A percentile compares a stretch with the other conserved stretches of the same genome.
Evolutionary conservation across 2,888 invertebrate species (phyloP).

Genomic region (Hetaerina titia): DNA sequence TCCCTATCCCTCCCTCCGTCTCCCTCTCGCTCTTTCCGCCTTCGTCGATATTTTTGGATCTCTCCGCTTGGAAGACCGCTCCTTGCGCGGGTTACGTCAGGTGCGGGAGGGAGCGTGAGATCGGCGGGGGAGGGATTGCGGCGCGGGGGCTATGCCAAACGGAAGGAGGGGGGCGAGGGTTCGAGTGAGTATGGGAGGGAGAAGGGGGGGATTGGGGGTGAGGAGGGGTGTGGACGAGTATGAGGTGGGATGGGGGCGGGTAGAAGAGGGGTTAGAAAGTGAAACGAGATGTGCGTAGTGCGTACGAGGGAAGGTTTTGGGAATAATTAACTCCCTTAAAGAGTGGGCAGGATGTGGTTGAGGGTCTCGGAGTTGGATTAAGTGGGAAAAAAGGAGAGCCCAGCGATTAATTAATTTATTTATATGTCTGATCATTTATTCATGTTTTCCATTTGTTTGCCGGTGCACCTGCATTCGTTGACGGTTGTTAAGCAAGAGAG

Average conservation of each 20-base stretch:
- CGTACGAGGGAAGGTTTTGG: not conserved
- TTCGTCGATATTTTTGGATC: constrained; percentile 48
- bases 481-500: not conserved
- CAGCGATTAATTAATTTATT: not conserved
- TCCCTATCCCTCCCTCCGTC: not conserved
- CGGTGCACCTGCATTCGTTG: not conserved
- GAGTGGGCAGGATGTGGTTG: not conserved
- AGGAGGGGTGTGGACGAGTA: not conserved
- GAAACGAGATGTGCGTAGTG: not conserved
- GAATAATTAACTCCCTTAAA: constrained; percentile 28
- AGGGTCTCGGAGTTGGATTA: not conserved
- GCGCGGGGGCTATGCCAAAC: constrained; percentile 10
- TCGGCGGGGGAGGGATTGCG: not conserved
- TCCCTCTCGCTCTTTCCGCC: not conserved
- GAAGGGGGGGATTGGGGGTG: not conserved
- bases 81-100: constrained; percentile 38
- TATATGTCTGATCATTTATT: not conserved
- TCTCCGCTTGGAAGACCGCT: not conserved
- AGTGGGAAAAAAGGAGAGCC: not conserved
- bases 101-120: not conserved
- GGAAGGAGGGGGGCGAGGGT: not conserved
- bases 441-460: not conserved
- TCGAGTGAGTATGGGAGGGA: not conserved
- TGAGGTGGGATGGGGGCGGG: not conserved
- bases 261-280: not conserved